phyloP scores from a whole-genome alignment of 2,113 vertebrate species.

The Microtus ochrogaster region DNA sequence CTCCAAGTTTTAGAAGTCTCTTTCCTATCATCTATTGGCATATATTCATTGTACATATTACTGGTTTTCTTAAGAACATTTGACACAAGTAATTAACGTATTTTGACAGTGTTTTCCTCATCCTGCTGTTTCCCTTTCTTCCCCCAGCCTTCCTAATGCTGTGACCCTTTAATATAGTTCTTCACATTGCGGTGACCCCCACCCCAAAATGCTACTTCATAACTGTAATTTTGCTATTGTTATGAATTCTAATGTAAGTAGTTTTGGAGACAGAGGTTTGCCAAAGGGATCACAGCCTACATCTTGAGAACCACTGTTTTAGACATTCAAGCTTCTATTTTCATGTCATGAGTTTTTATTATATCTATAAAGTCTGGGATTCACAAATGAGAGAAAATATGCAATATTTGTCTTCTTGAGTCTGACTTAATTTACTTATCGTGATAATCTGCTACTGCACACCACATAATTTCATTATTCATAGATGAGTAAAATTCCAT shows the following conservation, averaged over 20 bases:
- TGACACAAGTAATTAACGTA: neutral
- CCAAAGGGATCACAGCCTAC: neutral
- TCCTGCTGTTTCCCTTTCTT: neutral
- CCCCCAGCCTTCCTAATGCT: neutral
- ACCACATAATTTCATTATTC: neutral
- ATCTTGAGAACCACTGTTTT: neutral
- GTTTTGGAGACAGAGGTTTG: neutral
- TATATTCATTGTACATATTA: neutral
- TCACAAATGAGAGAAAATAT: neutral
- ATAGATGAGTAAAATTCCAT: neutral
- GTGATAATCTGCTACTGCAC: neutral
- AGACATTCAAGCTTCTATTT: neutral
- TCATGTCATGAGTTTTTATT: neutral
- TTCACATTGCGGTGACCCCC: neutral
- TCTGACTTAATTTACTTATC: neutral
- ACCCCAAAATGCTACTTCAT: neutral
- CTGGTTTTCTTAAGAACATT: neutral
- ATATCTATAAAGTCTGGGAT: neutral
- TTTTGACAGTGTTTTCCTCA: neutral
- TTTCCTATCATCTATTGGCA: constrained; percentile 1
- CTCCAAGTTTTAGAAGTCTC: neutral
- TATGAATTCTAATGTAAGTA: neutral
- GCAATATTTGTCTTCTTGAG: neutral
- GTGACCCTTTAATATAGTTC: neutral
- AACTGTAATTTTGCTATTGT: neutral